Evolutionary conservation across 2,113 vertebrate species (phyloP).

Genomic region (Pomatorhinus ruficollis): DNA sequence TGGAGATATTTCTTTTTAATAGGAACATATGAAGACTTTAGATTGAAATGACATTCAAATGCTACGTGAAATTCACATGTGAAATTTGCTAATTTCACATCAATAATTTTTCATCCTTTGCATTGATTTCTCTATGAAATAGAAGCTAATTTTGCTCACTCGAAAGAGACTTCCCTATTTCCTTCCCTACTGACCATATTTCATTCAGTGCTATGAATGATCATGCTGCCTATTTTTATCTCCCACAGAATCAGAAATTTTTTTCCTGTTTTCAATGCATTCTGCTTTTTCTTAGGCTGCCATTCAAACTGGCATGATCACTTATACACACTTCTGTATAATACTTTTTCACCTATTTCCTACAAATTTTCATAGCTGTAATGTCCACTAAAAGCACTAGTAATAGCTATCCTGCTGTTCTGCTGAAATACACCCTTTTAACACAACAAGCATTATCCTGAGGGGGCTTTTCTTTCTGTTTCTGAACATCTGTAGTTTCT

Average conservation of each 20-base stretch:
- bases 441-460: not conserved
- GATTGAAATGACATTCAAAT: not conserved
- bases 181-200: not conserved
- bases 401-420: not conserved
- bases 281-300: not conserved
- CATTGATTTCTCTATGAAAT: not conserved
- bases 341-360: not conserved
- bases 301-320: not conserved
- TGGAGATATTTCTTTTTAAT: not conserved
- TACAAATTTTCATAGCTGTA: not conserved
- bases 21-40: not conserved
- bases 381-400: not conserved
- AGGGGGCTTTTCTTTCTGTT: not conserved
- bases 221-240: not conserved
- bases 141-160: not conserved
- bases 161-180: not conserved
- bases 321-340: rapidly evolving
- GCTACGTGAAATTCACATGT: too few relatives aligned
- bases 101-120: not conserved
- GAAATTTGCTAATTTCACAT: not conserved
- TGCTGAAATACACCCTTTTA: not conserved
- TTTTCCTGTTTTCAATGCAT: not conserved
- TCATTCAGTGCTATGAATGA: not conserved
- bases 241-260: not conserved
- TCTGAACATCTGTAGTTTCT: not conserved